Base-by-base conservation (phyloP, 2,113 vertebrate genomes). In the Calidris pugnax region DNA sequence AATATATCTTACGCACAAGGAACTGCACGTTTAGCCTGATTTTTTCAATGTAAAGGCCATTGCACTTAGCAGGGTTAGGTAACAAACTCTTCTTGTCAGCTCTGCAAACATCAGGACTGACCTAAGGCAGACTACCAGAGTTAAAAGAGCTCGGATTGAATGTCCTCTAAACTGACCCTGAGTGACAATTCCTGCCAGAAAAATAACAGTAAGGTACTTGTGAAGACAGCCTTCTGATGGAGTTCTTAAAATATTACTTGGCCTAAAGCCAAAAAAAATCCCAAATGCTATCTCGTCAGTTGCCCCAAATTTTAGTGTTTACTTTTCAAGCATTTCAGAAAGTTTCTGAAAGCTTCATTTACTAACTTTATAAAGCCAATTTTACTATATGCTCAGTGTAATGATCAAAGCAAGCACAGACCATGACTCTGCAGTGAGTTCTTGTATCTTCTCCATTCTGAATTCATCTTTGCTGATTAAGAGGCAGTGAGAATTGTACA, bases 111-210 rank as follows among this genome's bases (percentile, higher is more conserved):
- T 96, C 92, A 96, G 92, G 86, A 53, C 75, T 91, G 85, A 95
- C 96, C 94, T 79, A 75, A 92, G 96, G 94, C 97, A 93, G 68
- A 39, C 76, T 95, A 81, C 82, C 85, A 91, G 13, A 92, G 90
- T 48, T 93, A 86, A 24, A 39, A 83, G n/a, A 95, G 74, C 80
- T 79, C 1, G 0, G 83, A 94, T 4, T 82, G 57, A 81, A 93
- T 6, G 75, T 74, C 89, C 93, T 95, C 91, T 67, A 67, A 64
- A 77, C 1, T 75, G 93, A 96, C 93, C 95, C 91, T 32, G 67
- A 96, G 80, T 93, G 95, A 96, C 95, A 96, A 80, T 53, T 87
- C 81, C 86, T 95, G 87, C 86, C 95, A 94, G 94, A 97, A 93
- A 89, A 94, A 96, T 95, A 94, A 93, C 60, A 86, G 67, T 45